A percentile compares a stretch with the other conserved stretches of the same genome.
These are phyloP conservation scores for Endomychus coccineus DNA, from an alignment of 2,888 invertebrate species.

Conservation along the genomic window DNA sequence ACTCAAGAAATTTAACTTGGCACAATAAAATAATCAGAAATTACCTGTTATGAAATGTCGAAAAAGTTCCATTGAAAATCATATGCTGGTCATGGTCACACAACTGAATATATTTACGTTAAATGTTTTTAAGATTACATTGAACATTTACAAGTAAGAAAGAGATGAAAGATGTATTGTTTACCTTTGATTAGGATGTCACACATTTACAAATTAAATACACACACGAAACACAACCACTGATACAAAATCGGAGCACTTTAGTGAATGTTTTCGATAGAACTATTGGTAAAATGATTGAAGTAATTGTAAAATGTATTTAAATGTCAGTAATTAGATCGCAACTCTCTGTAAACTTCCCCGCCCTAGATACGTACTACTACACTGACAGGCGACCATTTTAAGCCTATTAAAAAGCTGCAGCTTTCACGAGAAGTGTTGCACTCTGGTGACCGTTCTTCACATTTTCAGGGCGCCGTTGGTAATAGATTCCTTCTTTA, in stretches of 20 bases:
- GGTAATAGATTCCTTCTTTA: too few relatives aligned
- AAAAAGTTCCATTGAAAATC: too few relatives aligned
- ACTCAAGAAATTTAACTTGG: conserved; percentile 17
- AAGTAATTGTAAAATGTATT: conserved; percentile 12
- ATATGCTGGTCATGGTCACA: too few relatives aligned
- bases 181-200: conserved; percentile 40
- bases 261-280: conserved; percentile 3
- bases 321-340: conserved; percentile 29
- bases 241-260: conserved; percentile 15
- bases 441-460: conserved; percentile 15
- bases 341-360: conserved; percentile 35
- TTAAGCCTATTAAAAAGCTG: conserved; percentile 25
- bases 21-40: conserved; percentile 11
- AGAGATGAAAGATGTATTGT: conserved; percentile 38
- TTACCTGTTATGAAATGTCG: too few relatives aligned
- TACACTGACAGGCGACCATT: conserved; percentile 43
- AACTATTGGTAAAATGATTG: background rate
- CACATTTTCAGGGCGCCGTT: too few relatives aligned
- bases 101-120: too few relatives aligned
- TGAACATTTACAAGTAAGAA: conserved; percentile 23
- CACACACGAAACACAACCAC: conserved; percentile 14
- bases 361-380: conserved; percentile 44
- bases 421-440: conserved; percentile 16
- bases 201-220: conserved; percentile 26
- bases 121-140: too few relatives aligned